phyloP scores from a whole-genome alignment of 1,140 invertebrate species.

The Laupala kohalensis region DNA sequence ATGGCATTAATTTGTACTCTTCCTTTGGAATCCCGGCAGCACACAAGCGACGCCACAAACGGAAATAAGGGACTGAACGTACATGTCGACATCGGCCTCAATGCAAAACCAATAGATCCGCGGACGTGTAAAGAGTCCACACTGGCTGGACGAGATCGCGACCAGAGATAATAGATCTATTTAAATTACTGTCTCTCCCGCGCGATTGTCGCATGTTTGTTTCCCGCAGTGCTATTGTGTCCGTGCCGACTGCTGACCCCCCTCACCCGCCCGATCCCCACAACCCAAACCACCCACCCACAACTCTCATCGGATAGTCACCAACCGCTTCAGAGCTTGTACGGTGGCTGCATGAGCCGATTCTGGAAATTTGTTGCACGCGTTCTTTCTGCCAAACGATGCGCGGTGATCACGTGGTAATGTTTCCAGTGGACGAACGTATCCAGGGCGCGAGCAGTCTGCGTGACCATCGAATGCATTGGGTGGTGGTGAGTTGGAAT shows the following conservation, averaged over 20 bases:
- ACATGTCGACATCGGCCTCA: neutral
- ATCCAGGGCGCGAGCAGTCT: neutral
- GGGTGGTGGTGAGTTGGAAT: too few species aligned
- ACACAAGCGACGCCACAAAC: too few species aligned
- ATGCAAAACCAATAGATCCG: neutral
- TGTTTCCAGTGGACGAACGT: neutral
- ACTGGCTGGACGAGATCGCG: neutral
- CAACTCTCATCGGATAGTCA: too few species aligned
- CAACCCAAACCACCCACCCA: too few species aligned
- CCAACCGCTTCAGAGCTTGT: too few species aligned
- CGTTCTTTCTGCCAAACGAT: neutral
- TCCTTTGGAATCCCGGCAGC: too few species aligned
- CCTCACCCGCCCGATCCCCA: too few species aligned
- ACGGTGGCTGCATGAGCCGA: neutral
- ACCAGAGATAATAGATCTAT: neutral
- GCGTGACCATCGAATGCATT: neutral
- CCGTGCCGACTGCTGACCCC: too few species aligned
- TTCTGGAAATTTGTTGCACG: neutral
- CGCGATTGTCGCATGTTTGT: neutral
- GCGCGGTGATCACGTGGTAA: neutral
- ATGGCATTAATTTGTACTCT: too few species aligned
- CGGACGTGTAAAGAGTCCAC: neutral
- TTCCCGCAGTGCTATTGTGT: neutral
- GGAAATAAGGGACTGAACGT: neutral
- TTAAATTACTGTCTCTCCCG: neutral